Percentiles rank a stretch among this genome's conserved stretches.
These are phyloP conservation scores for Tragelaphus scriptus DNA, from an alignment of 2,113 vertebrate genomes.

Conservation along the genomic window DNA sequence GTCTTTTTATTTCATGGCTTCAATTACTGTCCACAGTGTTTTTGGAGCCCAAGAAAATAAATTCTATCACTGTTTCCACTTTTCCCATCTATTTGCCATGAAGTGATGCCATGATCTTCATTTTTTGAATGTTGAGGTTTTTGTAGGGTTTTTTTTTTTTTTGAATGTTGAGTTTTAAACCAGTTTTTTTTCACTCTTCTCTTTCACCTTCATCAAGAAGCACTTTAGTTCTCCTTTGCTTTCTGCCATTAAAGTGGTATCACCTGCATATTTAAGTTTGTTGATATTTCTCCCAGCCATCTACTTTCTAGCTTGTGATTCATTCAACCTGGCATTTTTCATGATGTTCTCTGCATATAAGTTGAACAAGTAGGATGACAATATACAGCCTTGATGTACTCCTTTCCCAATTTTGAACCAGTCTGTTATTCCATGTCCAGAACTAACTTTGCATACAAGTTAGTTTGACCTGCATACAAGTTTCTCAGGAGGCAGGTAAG, in stretches of 20 bases:
- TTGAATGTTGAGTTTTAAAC: background rate
- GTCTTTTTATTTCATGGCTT: background rate
- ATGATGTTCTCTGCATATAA: background rate
- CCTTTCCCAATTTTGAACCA: background rate
- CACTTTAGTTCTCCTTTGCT: background rate
- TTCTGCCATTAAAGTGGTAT: background rate
- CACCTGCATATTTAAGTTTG: background rate
- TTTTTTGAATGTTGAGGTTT: background rate
- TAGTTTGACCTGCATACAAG: background rate
- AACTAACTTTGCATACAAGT: background rate
- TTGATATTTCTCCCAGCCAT: background rate
- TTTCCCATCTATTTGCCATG: background rate
- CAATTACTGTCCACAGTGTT: background rate
- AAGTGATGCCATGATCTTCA: background rate
- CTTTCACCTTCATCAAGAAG: background rate
- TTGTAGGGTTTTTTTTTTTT: background rate
- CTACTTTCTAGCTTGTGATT: background rate
- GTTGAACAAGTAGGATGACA: background rate
- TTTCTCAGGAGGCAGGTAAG: background rate
- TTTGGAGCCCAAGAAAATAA: background rate
- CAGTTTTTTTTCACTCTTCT: background rate
- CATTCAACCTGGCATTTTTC: background rate
- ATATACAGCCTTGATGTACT: background rate
- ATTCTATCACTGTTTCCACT: background rate
- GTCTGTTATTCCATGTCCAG: background rate